Evolutionary conservation across 2,113 vertebrate genomes (phyloP), one percentile per base, ranked within the genome.

Genomic region (Phasianus colchicus): DNA sequence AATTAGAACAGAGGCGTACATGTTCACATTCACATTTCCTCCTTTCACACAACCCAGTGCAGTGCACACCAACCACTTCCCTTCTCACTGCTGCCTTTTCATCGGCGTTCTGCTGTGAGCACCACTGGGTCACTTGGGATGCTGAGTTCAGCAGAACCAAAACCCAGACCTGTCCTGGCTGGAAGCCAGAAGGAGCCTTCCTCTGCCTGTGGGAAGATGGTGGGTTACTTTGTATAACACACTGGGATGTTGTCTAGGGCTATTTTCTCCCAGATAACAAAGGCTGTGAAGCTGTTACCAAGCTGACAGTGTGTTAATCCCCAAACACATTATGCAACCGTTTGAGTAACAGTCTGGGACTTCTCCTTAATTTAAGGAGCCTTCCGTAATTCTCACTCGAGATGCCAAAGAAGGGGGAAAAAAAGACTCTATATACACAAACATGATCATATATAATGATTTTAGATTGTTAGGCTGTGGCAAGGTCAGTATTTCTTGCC

Each of bases 91-190:
- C 1, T 34, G 34, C 61, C 55, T n/a, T 54, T 69, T 52, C 30
- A 40, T 5, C 3, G 6, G 21, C 10, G 27, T 13, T 14, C 15
- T 42, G 67, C 3, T 20, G 65, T 47, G 4, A 10, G 19, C 16
- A 29, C 54, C 29, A 21, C 4, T 7, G 12, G 20, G 48, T 57
- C 45, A 8, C 66, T n/a, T 63, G 24, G 55, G 69, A 22, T 32
- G 24, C 74, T 38, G 50, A 58, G 18, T 1, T 4, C 7, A 7
- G 6, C 22, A 0, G 1, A 9, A n/a, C 19, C 21, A 15, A 27
- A 40, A 45, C 2, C 63, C 11, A 0, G 10, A 8, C 15, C 57
- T 22, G 38, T 43, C 50, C 22, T 6, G 0, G 0, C 47, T 32
- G 54, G 7, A 38, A 22, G 45, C 55, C 92, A 77, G 30, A 9